Conservation (phyloP, 37 sponge, comb jelly and placozoan species). For the Ianthella basta region DNA sequence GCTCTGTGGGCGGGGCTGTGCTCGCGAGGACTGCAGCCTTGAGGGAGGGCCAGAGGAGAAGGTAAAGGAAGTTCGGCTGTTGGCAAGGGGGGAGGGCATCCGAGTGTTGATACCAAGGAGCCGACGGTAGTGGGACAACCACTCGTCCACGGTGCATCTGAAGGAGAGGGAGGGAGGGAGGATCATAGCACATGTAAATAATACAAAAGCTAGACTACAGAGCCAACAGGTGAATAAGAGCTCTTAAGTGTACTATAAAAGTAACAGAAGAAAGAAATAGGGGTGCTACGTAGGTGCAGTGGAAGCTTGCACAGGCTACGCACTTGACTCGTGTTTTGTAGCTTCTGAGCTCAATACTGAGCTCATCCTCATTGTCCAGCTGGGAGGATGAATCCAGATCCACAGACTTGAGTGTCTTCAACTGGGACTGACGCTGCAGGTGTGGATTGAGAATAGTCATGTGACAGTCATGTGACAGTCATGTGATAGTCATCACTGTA, state of each 20-base stretch:
- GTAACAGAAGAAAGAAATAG: too few species aligned
- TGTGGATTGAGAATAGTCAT: too few species aligned
- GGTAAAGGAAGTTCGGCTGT: not conserved
- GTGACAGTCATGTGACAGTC: too few species aligned
- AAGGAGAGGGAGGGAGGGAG: too few species aligned
- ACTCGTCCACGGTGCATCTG: constrained; percentile 64
- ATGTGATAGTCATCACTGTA: not conserved
- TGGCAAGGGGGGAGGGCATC: not conserved
- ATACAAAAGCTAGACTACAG: too few species aligned
- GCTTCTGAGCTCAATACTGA: constrained; percentile 26
- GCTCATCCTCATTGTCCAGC: not conserved
- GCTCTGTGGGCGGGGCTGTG: constrained; percentile 17
- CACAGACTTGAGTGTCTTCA: not conserved
- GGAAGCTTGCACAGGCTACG: not conserved
- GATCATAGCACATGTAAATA: too few species aligned
- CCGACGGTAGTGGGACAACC: constrained; percentile 73
- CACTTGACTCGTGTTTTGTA: constrained; percentile 41
- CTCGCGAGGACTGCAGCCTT: not conserved
- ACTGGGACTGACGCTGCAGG: too few species aligned
- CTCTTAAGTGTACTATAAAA: too few species aligned
- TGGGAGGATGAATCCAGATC: not conserved
- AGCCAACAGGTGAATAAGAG: too few species aligned
- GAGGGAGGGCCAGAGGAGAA: not conserved
- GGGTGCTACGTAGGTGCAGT: too few species aligned
- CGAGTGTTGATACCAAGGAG: constrained; percentile 52